Evolutionary conservation across 2,888 invertebrate species (phyloP).

Genomic region (Heliconius ethilla): DNA sequence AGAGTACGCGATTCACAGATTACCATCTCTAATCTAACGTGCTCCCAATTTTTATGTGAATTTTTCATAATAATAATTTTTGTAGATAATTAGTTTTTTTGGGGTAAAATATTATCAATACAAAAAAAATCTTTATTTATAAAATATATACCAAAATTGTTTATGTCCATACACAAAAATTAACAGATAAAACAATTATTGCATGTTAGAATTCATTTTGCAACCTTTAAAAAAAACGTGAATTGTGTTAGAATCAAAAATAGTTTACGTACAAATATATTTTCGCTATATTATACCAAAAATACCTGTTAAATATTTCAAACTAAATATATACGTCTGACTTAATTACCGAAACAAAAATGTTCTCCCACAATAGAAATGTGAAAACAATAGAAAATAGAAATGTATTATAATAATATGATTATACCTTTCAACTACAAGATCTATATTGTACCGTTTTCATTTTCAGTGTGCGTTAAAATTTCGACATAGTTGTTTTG

Average conservation of each 20-base stretch:
- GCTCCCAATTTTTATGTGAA: neutral
- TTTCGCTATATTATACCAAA: no score
- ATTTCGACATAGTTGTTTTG: neutral
- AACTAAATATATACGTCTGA: no score
- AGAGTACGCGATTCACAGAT: conserved; percentile 33
- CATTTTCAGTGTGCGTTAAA: neutral
- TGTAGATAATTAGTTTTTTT: neutral
- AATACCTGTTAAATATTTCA: no score
- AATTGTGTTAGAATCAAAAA: neutral
- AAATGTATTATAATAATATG: no score
- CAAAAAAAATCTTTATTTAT: neutral
- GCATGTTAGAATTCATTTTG: neutral
- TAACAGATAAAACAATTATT: neutral
- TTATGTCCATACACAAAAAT: no score
- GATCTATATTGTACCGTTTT: no score
- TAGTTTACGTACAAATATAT: no score
- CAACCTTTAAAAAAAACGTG: neutral
- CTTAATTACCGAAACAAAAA: no score
- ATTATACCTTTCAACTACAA: no score
- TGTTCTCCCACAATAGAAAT: no score
- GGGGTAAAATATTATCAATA: neutral
- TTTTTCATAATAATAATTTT: neutral
- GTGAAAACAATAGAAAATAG: no score
- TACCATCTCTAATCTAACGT: conserved; percentile 25
- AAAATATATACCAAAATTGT: neutral